Evolutionary conservation across 2,888 invertebrate genomes (phyloP), one percentile per base, ranked within the genome.

Genomic region (Cremastinae sp.): DNA sequence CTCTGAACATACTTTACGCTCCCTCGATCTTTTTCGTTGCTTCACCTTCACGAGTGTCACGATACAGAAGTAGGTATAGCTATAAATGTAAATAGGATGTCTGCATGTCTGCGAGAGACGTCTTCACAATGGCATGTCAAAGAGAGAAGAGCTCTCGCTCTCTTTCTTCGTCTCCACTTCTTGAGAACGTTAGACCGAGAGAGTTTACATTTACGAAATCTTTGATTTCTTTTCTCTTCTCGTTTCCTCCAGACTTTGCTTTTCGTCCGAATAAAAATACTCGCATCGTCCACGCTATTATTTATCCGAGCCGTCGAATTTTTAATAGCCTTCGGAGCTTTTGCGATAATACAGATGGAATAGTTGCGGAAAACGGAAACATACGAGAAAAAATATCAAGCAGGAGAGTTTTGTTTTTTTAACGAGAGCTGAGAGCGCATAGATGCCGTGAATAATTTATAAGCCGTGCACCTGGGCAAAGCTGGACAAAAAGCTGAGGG

Each of bases 41-140:
- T 64, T 65, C 76, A 75, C 77, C 80, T 77, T 78, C 79, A 59
- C 69, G 9, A 72, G 80, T 81, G 83, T 81, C 81, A 80, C 83
- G 73, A 82, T 79, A 81, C 79, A 80, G 74, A 81, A 81, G 83
- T n/a, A n/a, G n/a, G n/a, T n/a, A 81, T 84, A 84, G 83, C 83
- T 86, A 85, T 85, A 85, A 86, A 87, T 87, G 87, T 85, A 85
- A 86, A 87, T 85, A 86, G 85, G 84, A 87, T 86, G 83, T 83
- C 85, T 84, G 82, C 82, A 83, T 82, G 82, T 83, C 81, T 81
- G 81, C 83, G 82, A 83, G 83, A 85, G 85, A 83, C 83, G 83
- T 79, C 81, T 85, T 82, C 81, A 83, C 84, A 80, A 86, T 82
- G 79, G 80, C 79, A 81, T 82, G 84, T 84, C 85, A 85, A 86